Percentiles rank a stretch among this genome's conserved stretches.
Evolutionary conservation across 2,797 vertebrate genomes (phyloP).

Genomic region (Rhinogobio ventralis): DNA sequence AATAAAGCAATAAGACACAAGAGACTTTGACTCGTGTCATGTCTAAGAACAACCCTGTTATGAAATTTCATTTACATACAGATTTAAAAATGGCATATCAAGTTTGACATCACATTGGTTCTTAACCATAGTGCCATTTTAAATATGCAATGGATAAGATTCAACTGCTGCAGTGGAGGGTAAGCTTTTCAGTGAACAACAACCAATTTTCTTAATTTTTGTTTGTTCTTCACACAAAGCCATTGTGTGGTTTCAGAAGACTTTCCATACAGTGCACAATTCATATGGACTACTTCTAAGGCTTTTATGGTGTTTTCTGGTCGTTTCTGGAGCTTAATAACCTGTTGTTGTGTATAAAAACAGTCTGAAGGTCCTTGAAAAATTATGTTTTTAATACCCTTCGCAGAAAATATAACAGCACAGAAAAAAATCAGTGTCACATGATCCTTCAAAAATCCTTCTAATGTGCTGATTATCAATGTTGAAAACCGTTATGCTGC

Average conservation of each 20-base stretch:
- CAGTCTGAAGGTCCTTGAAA: neutral
- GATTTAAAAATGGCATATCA: neutral
- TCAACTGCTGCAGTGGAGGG: neutral
- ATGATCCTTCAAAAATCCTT: neutral
- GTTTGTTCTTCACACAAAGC: neutral
- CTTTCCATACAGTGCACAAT: neutral
- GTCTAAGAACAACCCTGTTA: neutral
- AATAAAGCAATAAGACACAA: neutral
- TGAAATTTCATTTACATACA: neutral
- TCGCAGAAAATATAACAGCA: neutral
- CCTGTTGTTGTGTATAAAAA: neutral
- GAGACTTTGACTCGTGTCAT: neutral
- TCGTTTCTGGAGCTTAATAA: too few species aligned
- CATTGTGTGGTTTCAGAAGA: too few species aligned
- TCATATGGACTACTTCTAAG: neutral
- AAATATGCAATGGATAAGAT: neutral
- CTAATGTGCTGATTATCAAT: neutral
- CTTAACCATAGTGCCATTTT: neutral
- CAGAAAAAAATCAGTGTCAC: neutral
- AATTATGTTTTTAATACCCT: neutral
- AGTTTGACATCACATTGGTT: neutral
- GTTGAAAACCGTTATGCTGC: neutral
- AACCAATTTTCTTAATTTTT: neutral
- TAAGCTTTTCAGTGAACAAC: neutral
- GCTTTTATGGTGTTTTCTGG: neutral